Percentiles rank a stretch among this genome's conserved stretches.
These are phyloP conservation scores for Chromis chromis DNA, from an alignment of 2,797 vertebrate species.

Conservation along the genomic window DNA sequence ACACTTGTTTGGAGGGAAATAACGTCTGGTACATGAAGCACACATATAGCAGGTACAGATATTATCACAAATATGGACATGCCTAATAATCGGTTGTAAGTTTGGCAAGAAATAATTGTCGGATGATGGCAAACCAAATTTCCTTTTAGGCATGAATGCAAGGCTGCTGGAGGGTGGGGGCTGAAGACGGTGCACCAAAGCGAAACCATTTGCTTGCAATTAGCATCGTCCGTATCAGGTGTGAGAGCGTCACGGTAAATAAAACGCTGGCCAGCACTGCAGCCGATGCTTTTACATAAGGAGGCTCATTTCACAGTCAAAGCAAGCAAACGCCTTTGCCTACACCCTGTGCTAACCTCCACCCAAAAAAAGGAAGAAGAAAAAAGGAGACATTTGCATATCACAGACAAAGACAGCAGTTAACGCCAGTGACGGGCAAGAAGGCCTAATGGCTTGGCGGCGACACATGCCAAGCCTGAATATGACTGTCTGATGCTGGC, in stretches of 20 bases:
- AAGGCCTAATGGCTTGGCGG: conserved; percentile 82
- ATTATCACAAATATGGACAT: conserved; percentile 21
- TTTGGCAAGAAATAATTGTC: conserved; percentile 48
- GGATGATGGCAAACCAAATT: conserved; percentile 65
- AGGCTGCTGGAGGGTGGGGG: conserved; percentile 12
- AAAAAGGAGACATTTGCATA: conserved; percentile 84
- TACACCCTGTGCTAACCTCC: conserved; percentile 77
- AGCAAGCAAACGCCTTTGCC: conserved; percentile 83
- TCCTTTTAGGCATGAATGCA: conserved; percentile 57
- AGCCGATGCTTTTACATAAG: conserved; percentile 82
- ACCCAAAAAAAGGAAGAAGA: conserved; percentile 72
- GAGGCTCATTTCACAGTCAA: conserved; percentile 86
- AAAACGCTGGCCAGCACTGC: conserved; percentile 76
- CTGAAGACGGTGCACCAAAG: conserved; percentile 65
- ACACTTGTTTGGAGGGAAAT: conserved; percentile 21
- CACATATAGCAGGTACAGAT: conserved; percentile 19
- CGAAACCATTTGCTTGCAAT: conserved; percentile 82
- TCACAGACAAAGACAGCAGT: conserved; percentile 87
- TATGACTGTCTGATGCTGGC: conserved; percentile 78
- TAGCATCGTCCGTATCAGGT: conserved; percentile 82
- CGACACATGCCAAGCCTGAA: conserved; percentile 79
- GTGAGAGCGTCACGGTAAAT: conserved; percentile 82
- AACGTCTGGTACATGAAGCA: conserved; percentile 18
- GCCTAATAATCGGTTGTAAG: conserved; percentile 29
- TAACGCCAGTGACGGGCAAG: conserved; percentile 81